A percentile compares a stretch with the other conserved stretches of the same genome.
phyloP scores from a whole-genome alignment of 2,797 vertebrate species.

The Chlorospingus semifuscus region DNA sequence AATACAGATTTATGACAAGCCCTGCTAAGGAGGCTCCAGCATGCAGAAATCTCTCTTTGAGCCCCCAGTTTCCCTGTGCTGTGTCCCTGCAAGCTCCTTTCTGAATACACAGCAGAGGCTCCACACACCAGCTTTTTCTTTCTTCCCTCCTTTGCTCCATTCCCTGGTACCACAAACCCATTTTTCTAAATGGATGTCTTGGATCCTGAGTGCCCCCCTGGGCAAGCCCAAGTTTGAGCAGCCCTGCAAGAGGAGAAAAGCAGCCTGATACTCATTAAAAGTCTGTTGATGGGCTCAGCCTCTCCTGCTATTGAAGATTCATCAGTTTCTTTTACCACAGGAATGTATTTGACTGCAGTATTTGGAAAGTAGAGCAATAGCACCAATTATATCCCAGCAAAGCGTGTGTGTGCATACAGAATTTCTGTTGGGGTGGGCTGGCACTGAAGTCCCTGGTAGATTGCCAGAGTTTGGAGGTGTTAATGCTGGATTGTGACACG shows the following conservation, averaged over 20 bases:
- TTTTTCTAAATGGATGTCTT: not conserved
- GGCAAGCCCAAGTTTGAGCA: not conserved
- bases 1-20: not conserved
- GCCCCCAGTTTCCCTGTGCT: not conserved
- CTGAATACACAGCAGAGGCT: not conserved
- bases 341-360: not conserved
- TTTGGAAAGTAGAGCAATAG: constrained; percentile 35
- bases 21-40: not conserved
- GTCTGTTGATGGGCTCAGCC: not conserved
- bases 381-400: constrained; percentile 3
- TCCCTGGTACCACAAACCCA: not conserved
- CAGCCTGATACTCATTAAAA: not conserved
- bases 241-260: not conserved
- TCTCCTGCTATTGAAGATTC: not conserved
- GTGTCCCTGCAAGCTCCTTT: not conserved
- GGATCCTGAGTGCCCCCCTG: not conserved
- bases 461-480: not conserved
- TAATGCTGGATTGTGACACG: not conserved
- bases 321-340: not conserved
- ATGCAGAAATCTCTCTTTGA: not conserved
- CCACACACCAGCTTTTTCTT: not conserved
- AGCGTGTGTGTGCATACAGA: not conserved
- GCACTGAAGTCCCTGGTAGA: not conserved
- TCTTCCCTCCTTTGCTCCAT: not conserved
- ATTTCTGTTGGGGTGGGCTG: not conserved